phyloP scores from a whole-genome alignment of 1,140 invertebrate genomes.

The Zaprionus ghesquierei region DNA sequence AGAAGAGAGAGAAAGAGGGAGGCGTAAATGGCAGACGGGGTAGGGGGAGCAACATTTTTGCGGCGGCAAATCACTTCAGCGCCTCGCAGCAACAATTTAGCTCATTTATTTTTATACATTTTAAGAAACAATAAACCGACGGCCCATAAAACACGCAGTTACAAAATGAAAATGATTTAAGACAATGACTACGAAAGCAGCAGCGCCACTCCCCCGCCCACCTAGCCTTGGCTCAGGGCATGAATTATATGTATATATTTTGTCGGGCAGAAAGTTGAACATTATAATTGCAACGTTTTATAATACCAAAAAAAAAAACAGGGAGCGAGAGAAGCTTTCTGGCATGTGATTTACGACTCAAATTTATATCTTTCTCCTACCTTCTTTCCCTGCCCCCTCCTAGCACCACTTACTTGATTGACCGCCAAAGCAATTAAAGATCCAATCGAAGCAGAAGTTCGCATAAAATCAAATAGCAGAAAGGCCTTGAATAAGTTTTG shows the following conservation, averaged over 20 bases:
- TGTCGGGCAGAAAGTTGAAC: conserved; percentile 49
- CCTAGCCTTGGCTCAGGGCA: neutral
- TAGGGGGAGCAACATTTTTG: conserved; percentile 8
- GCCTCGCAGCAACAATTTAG: conserved; percentile 50
- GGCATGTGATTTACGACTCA: conserved; percentile 25
- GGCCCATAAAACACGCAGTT: conserved; percentile 77
- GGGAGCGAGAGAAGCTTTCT: conserved; percentile 10
- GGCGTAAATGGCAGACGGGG: neutral
- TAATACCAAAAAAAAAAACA: too few relatives aligned
- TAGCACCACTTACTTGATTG: neutral
- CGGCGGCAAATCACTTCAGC: conserved; percentile 63
- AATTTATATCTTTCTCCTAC: neutral
- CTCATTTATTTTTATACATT: conserved; percentile 79
- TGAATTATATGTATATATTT: conserved; percentile 41
- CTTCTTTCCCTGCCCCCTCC: neutral
- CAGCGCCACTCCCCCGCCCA: neutral
- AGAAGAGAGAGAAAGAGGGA: neutral
- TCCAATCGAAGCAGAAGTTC: neutral
- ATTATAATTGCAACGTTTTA: conserved; percentile 57
- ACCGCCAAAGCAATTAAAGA: neutral
- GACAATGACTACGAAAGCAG: conserved; percentile 34
- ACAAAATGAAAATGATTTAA: conserved; percentile 80
- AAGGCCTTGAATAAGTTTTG: neutral
- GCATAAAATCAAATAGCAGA: neutral
- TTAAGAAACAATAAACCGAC: conserved; percentile 80